A percentile compares a stretch with the other conserved stretches of the same genome.
Conservation (phyloP, 2,888 invertebrate genomes). For the Taenaris catops region DNA sequence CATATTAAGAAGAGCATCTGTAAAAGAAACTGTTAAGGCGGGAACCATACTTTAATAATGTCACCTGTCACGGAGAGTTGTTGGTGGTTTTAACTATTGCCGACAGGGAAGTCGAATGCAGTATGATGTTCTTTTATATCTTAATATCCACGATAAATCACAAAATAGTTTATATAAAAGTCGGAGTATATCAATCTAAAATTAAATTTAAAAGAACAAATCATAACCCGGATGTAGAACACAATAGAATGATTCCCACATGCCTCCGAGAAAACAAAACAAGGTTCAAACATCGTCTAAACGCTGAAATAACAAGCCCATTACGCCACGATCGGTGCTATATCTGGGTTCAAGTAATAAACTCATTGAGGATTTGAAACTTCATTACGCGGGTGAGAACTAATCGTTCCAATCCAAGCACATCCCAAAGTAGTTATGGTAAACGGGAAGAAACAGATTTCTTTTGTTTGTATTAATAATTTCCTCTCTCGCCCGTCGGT, state of each 20-base stretch:
- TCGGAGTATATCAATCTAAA: conserved; percentile 29
- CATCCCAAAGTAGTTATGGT: conserved; percentile 3
- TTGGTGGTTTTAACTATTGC: too few species aligned
- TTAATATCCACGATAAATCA: not conserved
- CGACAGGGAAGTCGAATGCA: too few species aligned
- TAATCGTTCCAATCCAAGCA: conserved; percentile 11
- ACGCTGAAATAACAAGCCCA: conserved; percentile 76
- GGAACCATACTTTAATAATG: too few species aligned
- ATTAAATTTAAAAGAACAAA: conserved; percentile 52
- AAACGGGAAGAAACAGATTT: conserved; percentile 10
- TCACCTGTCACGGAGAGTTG: too few species aligned
- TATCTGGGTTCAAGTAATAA: conserved; percentile 40
- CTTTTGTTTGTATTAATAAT: conserved; percentile 13
- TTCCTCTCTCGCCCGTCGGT: conserved; percentile 33
- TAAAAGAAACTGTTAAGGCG: too few species aligned
- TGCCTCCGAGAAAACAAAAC: conserved; percentile 74
- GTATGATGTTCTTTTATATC: too few species aligned
- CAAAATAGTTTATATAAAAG: not conserved
- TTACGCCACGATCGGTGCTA: conserved; percentile 66
- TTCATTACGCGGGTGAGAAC: conserved; percentile 10
- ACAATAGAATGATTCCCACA: conserved; percentile 79
- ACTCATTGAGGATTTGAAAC: conserved; percentile 21
- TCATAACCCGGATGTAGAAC: conserved; percentile 70
- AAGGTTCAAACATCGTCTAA: conserved; percentile 68
- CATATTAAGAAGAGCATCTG: conserved; percentile 39